A percentile compares a stretch with the other conserved stretches of the same genome.
phyloP scores from a whole-genome alignment of 2,113 vertebrate species.

The Merops nubicus region DNA sequence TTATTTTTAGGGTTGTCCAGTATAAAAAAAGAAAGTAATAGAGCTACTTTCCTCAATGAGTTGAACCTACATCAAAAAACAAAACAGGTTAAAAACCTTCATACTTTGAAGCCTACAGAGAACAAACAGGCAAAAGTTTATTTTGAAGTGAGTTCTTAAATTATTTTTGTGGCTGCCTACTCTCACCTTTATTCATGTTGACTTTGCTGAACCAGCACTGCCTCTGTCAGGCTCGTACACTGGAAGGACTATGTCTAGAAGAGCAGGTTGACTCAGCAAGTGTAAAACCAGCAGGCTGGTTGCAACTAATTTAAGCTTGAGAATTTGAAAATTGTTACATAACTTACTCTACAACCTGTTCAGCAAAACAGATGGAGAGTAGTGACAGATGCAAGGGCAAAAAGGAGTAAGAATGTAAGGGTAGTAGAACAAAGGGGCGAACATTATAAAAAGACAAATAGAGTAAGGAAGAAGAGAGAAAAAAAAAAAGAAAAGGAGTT shows the following conservation, averaged over 20 bases:
- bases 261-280: constrained; percentile 35
- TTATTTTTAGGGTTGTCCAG: not conserved
- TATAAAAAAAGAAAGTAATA: not conserved
- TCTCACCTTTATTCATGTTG: not conserved
- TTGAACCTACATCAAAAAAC: not conserved
- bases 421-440: not conserved
- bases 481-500: not conserved
- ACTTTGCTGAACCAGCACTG: constrained; percentile 19
- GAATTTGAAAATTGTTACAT: not conserved
- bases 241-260: not conserved
- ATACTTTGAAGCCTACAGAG: not conserved
- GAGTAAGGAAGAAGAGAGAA: not conserved
- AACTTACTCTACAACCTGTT: constrained; percentile 50
- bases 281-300: not conserved
- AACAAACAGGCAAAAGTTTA: not conserved
- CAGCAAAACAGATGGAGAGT: constrained; percentile 12
- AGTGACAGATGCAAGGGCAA: constrained; percentile 6
- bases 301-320: constrained; percentile 12
- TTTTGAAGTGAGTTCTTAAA: not conserved
- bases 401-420: not conserved
- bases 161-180: not conserved
- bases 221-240: not conserved
- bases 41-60: not conserved
- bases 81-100: not conserved
- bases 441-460: not conserved